A percentile compares a stretch with the other conserved stretches of the same genome.
phyloP scores from a whole-genome alignment of 2,888 invertebrate species.

The Drosophila atripex region DNA sequence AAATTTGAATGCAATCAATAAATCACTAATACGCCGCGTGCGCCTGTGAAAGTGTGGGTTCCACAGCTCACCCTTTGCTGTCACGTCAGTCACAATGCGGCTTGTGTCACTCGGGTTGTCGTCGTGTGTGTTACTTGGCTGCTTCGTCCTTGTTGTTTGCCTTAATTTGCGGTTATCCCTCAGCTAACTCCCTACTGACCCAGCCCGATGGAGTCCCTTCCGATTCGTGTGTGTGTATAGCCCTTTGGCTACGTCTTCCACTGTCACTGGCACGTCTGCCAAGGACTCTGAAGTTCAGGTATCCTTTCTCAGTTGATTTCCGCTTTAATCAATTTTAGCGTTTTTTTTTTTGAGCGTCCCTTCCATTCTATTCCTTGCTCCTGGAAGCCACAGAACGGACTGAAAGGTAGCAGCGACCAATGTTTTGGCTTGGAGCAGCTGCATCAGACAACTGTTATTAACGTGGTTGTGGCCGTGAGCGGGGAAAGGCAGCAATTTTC shows the following conservation, averaged over 20 bases:
- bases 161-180: slow-evolving; percentile 67
- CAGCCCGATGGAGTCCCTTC: neutral
- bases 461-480: slow-evolving; percentile 19
- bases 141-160: slow-evolving; percentile 62
- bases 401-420: slow-evolving; percentile 4
- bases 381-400: no score
- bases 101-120: slow-evolving; percentile 25
- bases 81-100: slow-evolving; percentile 37
- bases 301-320: no score
- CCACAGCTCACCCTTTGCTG: neutral
- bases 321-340: no score
- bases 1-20: slow-evolving; percentile 74
- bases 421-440: slow-evolving; percentile 47
- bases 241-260: no score
- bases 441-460: slow-evolving; percentile 70
- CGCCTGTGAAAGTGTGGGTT: slow-evolving; percentile 21
- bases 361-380: no score
- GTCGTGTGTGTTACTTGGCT: slow-evolving; percentile 8
- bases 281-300: no score
- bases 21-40: slow-evolving; percentile 61
- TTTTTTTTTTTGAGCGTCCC: no score
- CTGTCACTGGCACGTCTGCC: no score
- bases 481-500: slow-evolving; percentile 19
- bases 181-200: slow-evolving; percentile 31
- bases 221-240: no score